Evolutionary conservation across 2,113 vertebrate species (phyloP).

Genomic region (Cnemophilus loriae): DNA sequence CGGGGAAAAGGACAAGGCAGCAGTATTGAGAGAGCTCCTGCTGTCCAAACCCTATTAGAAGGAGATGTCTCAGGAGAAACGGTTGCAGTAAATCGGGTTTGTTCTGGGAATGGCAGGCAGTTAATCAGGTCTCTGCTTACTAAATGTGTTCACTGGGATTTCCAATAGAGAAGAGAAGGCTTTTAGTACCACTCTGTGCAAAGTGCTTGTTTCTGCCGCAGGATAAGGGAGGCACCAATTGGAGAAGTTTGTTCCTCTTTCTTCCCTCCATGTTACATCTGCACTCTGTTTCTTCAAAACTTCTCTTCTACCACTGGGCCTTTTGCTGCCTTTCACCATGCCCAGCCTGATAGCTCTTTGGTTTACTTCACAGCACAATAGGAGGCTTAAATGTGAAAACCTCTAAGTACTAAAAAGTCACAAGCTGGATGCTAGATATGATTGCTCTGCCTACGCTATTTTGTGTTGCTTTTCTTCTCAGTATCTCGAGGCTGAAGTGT

Average conservation of each 20-base stretch:
- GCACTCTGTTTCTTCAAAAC: neutral
- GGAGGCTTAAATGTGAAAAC: neutral
- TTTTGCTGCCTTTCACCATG: neutral
- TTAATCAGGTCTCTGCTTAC: neutral
- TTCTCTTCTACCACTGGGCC: neutral
- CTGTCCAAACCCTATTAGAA: neutral
- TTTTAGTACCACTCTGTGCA: neutral
- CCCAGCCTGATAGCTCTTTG: neutral
- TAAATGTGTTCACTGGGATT: neutral
- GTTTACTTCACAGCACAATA: neutral
- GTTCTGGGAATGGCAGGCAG: neutral
- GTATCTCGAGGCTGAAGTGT: neutral
- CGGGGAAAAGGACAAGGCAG: neutral
- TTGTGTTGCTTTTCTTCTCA: neutral
- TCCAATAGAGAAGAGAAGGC: neutral
- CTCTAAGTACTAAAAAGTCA: neutral
- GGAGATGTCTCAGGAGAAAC: neutral
- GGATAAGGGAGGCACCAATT: neutral
- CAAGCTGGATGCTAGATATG: neutral
- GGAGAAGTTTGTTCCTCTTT: neutral
- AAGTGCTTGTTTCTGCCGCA: rapidly evolving
- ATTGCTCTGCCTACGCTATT: neutral
- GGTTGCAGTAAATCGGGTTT: neutral
- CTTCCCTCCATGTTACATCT: neutral
- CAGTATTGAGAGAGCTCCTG: neutral